Evolutionary conservation across 2,888 invertebrate genomes (phyloP).

Genomic region (Andrena bucephala): DNA sequence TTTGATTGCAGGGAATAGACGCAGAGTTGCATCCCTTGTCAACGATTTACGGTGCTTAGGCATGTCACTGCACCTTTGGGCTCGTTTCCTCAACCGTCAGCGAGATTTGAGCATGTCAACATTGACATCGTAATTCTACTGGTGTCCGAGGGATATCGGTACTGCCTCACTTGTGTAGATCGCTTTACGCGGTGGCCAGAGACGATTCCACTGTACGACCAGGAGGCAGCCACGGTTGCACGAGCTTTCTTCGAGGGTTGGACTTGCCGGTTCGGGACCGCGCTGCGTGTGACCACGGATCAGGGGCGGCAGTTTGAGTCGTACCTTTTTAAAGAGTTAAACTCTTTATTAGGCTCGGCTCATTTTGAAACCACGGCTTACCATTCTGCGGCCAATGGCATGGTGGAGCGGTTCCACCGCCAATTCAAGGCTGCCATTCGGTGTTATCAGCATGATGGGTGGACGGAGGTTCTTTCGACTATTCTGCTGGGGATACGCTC

Average conservation of each 20-base stretch:
- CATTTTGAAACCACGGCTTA: neutral
- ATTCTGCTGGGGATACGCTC: neutral
- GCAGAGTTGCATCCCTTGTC: neutral
- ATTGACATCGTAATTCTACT: constrained; percentile 2
- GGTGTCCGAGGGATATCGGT: neutral
- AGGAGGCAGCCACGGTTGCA: no score
- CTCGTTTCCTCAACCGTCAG: neutral
- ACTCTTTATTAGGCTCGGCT: neutral
- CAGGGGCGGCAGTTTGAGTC: constrained; percentile 22
- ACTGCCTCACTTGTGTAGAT: neutral
- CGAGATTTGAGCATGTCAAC: constrained; percentile 1
- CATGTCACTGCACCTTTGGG: constrained; percentile 3
- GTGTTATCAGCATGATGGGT: neutral
- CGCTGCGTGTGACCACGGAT: constrained; percentile 10
- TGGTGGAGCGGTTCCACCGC: neutral
- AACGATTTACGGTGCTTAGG: neutral
- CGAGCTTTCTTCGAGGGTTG: neutral
- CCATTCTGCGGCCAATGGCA: neutral
- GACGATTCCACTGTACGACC: neutral
- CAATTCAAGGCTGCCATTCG: neutral
- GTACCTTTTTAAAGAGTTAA: neutral
- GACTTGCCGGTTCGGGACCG: neutral
- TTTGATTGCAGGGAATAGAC: constrained; percentile 1
- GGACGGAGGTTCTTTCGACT: neutral
- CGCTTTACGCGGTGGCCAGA: constrained; percentile 5